Conservation (phyloP, 2,888 invertebrate species). For the Lithophane ornitopus region DNA sequence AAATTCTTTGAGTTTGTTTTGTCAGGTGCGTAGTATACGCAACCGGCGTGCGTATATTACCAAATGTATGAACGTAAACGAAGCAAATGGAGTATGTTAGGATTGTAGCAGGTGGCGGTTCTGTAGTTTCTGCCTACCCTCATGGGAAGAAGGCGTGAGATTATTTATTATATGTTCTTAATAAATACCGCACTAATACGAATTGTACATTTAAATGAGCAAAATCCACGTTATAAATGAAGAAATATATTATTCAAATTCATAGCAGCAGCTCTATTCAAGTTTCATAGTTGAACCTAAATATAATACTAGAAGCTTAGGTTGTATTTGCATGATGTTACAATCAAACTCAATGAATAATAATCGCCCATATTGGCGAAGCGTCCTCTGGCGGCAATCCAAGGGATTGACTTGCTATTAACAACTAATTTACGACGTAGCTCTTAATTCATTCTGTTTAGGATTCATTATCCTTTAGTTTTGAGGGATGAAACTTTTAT, state of each 20-base stretch:
- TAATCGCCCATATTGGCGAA: slow-evolving; percentile 42
- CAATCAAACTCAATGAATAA: slow-evolving; percentile 48
- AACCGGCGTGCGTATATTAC: no score
- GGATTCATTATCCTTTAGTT: slow-evolving; percentile 10
- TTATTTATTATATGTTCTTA: no score
- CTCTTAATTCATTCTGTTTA: slow-evolving; percentile 10
- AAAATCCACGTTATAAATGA: not conserved
- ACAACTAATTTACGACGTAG: slow-evolving; percentile 42
- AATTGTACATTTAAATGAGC: not conserved
- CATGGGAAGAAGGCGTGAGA: no score
- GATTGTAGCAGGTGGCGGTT: no score
- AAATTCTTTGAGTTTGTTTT: no score
- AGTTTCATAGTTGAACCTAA: slow-evolving; percentile 31
- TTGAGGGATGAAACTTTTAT: accelerated
- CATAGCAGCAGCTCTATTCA: slow-evolving; percentile 12
- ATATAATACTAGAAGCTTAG: slow-evolving; percentile 26
- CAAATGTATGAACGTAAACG: no score
- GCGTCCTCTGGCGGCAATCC: slow-evolving; percentile 51
- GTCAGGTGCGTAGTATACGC: no score
- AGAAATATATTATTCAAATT: slow-evolving; percentile 16
- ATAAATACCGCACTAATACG: no score
- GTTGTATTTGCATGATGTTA: slow-evolving; percentile 38
- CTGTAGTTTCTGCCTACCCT: no score
- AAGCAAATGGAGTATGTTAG: no score
- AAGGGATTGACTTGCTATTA: slow-evolving; percentile 38